These are phyloP conservation scores for Pangasius sanitwongsei DNA, from an alignment of 2,797 vertebrate genomes.

Conservation along the genomic window DNA sequence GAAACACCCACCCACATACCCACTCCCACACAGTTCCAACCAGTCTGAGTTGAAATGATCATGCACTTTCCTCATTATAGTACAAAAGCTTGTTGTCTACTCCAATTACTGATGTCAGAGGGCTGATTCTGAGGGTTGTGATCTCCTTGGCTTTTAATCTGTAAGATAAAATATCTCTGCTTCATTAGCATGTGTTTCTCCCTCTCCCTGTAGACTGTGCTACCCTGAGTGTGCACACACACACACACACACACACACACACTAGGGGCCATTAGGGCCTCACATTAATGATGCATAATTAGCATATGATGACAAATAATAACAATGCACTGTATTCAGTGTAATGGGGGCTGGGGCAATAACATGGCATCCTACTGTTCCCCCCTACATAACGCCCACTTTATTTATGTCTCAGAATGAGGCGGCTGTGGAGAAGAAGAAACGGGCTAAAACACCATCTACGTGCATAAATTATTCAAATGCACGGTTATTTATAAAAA, in stretches of 20 bases:
- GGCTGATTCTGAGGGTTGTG: slow-evolving; percentile 82
- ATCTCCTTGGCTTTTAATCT: slow-evolving; percentile 89
- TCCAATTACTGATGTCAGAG: slow-evolving; percentile 85
- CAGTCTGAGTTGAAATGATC: slow-evolving; percentile 20
- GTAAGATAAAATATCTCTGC: slow-evolving; percentile 84
- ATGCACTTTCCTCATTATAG: slow-evolving; percentile 63
- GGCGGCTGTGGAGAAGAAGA: slow-evolving; percentile 75
- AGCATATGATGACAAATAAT: slow-evolving; percentile 96
- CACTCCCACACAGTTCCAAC: slow-evolving; percentile 10
- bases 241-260: slow-evolving; percentile 79
- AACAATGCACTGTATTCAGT: slow-evolving; percentile 87
- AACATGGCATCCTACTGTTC: slow-evolving; percentile 88
- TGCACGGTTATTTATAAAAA: slow-evolving; percentile 70
- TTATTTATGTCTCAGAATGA: slow-evolving; percentile 77
- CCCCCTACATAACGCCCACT: slow-evolving; percentile 75
- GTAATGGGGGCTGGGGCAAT: slow-evolving; percentile 90
- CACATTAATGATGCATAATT: slow-evolving; percentile 98
- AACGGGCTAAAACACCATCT: slow-evolving; percentile 69
- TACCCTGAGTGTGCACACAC: slow-evolving; percentile 67
- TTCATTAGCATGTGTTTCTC: slow-evolving; percentile 81
- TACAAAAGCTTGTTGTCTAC: slow-evolving; percentile 82
- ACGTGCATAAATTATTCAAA: slow-evolving; percentile 80
- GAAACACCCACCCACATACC: neutral
- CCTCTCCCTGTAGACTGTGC: slow-evolving; percentile 72
- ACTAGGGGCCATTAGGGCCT: slow-evolving; percentile 86